A percentile compares a stretch with the other conserved stretches of the same genome.
These are phyloP conservation scores for Adelphocoris suturalis DNA, from an alignment of 2,888 invertebrate species.

Conservation along the genomic window DNA sequence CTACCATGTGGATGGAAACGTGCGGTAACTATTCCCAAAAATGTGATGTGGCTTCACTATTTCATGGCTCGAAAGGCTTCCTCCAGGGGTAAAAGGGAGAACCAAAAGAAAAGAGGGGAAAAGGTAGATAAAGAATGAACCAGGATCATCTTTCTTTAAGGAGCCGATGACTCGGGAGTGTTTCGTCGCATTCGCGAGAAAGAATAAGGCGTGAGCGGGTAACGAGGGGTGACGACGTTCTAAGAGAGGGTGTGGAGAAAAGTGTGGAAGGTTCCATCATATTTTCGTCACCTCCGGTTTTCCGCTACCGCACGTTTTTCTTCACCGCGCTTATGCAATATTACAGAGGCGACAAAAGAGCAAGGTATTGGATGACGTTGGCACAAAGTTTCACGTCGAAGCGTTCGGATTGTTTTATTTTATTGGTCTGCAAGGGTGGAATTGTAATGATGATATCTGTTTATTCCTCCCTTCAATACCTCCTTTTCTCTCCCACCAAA, in stretches of 20 bases:
- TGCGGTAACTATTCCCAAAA: background rate
- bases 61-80: background rate
- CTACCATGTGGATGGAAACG: no score
- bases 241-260: background rate
- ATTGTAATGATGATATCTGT: no score
- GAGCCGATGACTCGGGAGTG: constrained; percentile 55
- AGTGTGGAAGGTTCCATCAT: background rate
- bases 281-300: constrained; percentile 28
- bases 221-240: constrained; percentile 43
- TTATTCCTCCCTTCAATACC: no score
- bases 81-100: background rate
- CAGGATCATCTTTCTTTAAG: constrained; percentile 58
- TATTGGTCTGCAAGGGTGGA: background rate
- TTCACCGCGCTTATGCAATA: constrained; percentile 4
- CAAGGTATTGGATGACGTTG: background rate
- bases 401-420: background rate
- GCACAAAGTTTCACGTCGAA: background rate
- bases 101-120: background rate
- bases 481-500: no score
- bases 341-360: background rate
- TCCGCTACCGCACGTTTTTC: background rate
- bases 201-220: constrained; percentile 15
- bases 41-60: background rate
- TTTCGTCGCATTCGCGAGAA: constrained; percentile 46
- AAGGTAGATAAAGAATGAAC: constrained; percentile 6